Evolutionary conservation across 2,797 vertebrate genomes (phyloP).

Genomic region (Lateolabrax maculatus): DNA sequence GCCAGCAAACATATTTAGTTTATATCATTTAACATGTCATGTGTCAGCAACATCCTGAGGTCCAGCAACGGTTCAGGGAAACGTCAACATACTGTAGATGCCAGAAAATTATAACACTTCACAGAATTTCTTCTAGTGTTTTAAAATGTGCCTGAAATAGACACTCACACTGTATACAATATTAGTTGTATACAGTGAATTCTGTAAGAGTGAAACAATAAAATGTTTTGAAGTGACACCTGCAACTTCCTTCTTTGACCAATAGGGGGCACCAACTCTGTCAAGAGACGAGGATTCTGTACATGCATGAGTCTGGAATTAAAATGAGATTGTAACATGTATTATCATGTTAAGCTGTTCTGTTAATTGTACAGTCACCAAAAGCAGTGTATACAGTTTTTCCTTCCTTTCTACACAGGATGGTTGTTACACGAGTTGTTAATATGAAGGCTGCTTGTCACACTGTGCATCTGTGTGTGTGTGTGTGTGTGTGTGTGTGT

Average conservation of each 20-base stretch:
- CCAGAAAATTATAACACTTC: background rate
- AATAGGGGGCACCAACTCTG: conserved; percentile 13
- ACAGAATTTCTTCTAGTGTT: background rate
- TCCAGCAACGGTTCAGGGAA: background rate
- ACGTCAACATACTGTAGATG: conserved; percentile 1
- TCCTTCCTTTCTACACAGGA: background rate
- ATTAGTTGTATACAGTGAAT: too few species aligned
- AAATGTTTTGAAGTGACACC: background rate
- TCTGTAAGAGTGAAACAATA: background rate
- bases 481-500: conserved; percentile 27
- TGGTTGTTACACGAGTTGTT: background rate
- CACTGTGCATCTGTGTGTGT: conserved; percentile 14
- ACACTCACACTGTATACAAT: too few species aligned
- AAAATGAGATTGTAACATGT: background rate
- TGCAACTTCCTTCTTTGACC: conserved; percentile 3
- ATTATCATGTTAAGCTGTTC: background rate
- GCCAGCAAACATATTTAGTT: background rate
- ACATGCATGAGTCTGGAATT: background rate
- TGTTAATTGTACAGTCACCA: background rate
- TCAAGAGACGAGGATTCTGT: background rate
- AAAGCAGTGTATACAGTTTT: background rate
- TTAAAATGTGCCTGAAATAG: conserved; percentile 17
- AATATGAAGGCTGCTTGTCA: background rate
- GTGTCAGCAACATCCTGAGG: background rate
- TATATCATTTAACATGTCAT: background rate